Conservation (phyloP, 2,797 vertebrate genomes). For the Hydrolagus colliei region DNA sequence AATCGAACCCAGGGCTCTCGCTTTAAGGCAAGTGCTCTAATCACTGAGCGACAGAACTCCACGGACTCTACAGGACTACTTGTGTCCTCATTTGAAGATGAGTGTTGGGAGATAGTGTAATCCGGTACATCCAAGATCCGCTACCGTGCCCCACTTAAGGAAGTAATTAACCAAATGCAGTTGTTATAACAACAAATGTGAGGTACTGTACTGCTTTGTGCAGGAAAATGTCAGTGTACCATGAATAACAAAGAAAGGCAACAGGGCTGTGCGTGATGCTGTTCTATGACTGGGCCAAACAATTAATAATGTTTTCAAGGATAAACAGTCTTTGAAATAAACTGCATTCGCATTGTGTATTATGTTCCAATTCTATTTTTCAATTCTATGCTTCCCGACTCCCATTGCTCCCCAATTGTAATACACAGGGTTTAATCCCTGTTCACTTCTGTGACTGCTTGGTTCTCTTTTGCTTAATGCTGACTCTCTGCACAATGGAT, state of each 20-base stretch:
- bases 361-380: not conserved
- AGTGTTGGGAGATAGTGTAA: not conserved
- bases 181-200: constrained; percentile 21
- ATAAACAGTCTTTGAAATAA: constrained; percentile 8
- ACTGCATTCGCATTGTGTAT: too few species aligned
- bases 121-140: not conserved
- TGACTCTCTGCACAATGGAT: not conserved
- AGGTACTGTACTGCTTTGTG: not conserved
- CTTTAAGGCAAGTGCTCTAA: too few species aligned
- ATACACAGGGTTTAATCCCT: not conserved
- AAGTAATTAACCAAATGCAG: not conserved
- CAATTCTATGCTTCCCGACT: not conserved
- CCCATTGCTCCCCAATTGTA: not conserved
- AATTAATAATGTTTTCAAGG: not conserved
- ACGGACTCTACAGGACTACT: too few species aligned
- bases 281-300: not conserved
- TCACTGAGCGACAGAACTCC: too few species aligned
- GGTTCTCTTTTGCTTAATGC: not conserved
- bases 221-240: not conserved
- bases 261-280: not conserved
- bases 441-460: not conserved
- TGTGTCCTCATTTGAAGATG: too few species aligned
- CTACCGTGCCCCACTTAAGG: too few species aligned
- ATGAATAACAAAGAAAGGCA: not conserved
- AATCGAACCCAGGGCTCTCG: too few species aligned